Evolutionary conservation across 2,888 invertebrate species (phyloP), one percentile per base, ranked within the genome.

Genomic region (Heliconius ethilla): DNA sequence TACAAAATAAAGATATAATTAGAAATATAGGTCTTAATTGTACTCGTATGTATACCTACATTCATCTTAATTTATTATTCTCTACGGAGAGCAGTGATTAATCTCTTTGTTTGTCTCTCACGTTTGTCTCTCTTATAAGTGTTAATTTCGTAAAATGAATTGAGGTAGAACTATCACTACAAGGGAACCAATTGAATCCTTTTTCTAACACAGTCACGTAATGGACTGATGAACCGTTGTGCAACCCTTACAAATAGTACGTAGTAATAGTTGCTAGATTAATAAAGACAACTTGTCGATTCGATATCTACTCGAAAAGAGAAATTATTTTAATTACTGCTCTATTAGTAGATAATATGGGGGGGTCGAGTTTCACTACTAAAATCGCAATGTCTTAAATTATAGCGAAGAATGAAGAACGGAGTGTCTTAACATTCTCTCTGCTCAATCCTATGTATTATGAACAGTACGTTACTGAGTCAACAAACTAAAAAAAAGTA

Each of bases 121-220:
- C 11, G 22, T 62, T 11, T n/a, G n/a, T n/a, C 1, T 62, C 1
- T 62, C 59, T 62, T 62, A 4, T 22, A 59, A 22, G 11, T 59
- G 22, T 5, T 37, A 22, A 33, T 22, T 33, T 37, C 22, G n/a
- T 33, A 22, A 67, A 33, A 67, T 33, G 4, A 27, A 27, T 27
- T 27, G 27, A 33, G 33, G 11, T 29, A 11, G 33, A 37, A 10
- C 13, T 22, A 18, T 51, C 51, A 51, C 10, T 11, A n/a, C 37
- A 25, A n/a, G n/a, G 5, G 4, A n/a, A 67, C n/a, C 67, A 37
- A 40, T n/a, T n/a, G n/a, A 33, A 67, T 37, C n/a, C 11, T 40
- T 67, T 62, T 62, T n/a, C 25, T 25, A 67, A 37, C 37, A 10
- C 66, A 37, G 67, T 67, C 67, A 67, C 67, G 67, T 67, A 33